Percentiles rank a stretch among this genome's conserved stretches.
phyloP scores from a whole-genome alignment of 2,888 invertebrate genomes.

The Sinohyriopsis cumingii region DNA sequence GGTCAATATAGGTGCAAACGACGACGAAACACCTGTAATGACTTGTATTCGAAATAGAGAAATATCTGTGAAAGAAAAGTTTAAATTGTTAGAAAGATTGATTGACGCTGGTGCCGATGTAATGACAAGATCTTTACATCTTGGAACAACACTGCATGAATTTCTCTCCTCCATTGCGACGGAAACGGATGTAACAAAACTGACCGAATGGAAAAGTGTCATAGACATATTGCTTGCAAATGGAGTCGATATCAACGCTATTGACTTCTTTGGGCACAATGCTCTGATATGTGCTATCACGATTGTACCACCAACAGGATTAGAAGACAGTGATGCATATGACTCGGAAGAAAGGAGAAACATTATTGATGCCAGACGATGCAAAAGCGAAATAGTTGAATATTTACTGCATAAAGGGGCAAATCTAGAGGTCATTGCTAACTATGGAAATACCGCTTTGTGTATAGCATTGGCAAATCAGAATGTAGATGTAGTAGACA shows the following conservation, averaged over 20 bases:
- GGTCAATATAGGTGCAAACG: neutral
- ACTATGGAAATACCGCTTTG: conserved; percentile 7
- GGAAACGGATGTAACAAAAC: neutral
- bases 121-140: too few species aligned
- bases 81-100: neutral
- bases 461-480: conserved; percentile 3
- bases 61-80: neutral
- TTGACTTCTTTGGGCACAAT: conserved; percentile 4
- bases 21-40: neutral
- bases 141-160: neutral
- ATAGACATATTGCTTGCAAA: neutral
- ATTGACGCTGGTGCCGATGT: conserved; percentile 1
- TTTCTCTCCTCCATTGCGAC: neutral
- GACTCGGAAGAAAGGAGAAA: neutral
- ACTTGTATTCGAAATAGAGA: neutral
- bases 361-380: neutral
- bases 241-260: neutral
- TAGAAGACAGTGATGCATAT: neutral
- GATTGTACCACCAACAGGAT: neutral
- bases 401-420: conserved; percentile 20
- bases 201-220: neutral
- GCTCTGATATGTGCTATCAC: conserved; percentile 3
- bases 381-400: conserved; percentile 7
- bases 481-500: conserved; percentile 7
- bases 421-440: conserved; percentile 13